Percentiles rank a stretch among this genome's conserved stretches.
Conservation (phyloP, 2,797 vertebrate genomes). For the Emydoidea blandingii region DNA sequence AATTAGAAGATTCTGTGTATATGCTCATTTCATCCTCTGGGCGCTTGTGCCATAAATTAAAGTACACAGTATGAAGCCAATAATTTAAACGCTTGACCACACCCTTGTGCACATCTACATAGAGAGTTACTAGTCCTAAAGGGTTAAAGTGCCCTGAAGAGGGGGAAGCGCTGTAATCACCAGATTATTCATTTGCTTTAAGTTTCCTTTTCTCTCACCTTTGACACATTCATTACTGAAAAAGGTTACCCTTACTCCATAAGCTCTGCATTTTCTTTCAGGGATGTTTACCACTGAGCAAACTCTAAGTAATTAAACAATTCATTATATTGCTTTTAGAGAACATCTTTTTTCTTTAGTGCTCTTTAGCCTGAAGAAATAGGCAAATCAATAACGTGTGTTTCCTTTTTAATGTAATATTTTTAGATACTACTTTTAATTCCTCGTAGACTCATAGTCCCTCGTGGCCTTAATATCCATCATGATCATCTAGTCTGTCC, state of each 20-base stretch:
- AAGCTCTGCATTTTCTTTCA: background rate
- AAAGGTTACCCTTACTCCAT: background rate
- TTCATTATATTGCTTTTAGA: background rate
- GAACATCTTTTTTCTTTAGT: background rate
- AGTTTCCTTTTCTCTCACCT: background rate
- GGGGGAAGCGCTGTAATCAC: no score
- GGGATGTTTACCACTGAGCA: background rate
- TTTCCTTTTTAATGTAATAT: background rate
- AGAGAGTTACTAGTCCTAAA: background rate
- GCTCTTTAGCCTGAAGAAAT: background rate
- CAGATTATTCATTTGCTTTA: no score
- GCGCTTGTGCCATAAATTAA: background rate
- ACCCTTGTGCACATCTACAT: background rate
- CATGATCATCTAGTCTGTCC: background rate
- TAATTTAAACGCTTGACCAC: background rate
- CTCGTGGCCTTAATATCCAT: background rate
- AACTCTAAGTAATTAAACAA: background rate
- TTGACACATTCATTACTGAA: background rate
- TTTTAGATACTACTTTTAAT: background rate
- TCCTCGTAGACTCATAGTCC: background rate
- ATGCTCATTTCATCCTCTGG: background rate
- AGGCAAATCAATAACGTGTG: background rate
- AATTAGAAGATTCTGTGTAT: background rate
- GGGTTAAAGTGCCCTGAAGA: background rate
- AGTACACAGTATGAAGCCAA: background rate